Evolutionary conservation across 2,113 vertebrate species (phyloP).

Genomic region (Himantopus leucocephalus): DNA sequence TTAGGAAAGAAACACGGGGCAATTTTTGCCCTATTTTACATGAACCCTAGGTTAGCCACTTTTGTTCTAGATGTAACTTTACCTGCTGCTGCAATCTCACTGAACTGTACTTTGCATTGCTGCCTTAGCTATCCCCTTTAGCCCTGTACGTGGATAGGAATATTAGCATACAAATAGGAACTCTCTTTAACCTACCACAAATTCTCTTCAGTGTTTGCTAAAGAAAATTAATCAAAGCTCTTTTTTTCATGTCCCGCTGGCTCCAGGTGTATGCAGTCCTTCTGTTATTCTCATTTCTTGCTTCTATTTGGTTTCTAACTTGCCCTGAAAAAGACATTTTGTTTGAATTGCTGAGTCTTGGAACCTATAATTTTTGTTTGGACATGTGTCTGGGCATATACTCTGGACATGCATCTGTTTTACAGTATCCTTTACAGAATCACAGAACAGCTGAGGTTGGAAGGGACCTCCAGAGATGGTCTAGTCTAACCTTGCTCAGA

Average conservation of each 20-base stretch:
- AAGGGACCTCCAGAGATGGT: neutral
- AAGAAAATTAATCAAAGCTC: neutral
- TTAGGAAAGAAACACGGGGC: neutral
- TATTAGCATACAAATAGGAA: neutral
- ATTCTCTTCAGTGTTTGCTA: neutral
- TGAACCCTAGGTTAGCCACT: neutral
- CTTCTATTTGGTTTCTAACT: neutral
- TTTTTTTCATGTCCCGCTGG: neutral
- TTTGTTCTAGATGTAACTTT: neutral
- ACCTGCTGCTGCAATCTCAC: neutral
- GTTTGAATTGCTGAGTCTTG: neutral
- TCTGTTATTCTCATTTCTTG: neutral
- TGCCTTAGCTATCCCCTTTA: neutral
- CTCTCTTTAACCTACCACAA: neutral
- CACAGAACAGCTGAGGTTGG: neutral
- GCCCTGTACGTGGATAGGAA: neutral
- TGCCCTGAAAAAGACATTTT: neutral
- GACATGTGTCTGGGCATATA: neutral
- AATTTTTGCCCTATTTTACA: neutral
- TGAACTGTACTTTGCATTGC: neutral
- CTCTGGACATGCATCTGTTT: neutral
- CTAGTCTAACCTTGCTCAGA: neutral
- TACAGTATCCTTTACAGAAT: neutral
- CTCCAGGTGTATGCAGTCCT: fast-evolving
- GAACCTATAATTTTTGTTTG: neutral